Percentiles rank a stretch among this genome's conserved stretches.
phyloP scores from a whole-genome alignment of 1,140 invertebrate species.

The Megalopta genalis region DNA sequence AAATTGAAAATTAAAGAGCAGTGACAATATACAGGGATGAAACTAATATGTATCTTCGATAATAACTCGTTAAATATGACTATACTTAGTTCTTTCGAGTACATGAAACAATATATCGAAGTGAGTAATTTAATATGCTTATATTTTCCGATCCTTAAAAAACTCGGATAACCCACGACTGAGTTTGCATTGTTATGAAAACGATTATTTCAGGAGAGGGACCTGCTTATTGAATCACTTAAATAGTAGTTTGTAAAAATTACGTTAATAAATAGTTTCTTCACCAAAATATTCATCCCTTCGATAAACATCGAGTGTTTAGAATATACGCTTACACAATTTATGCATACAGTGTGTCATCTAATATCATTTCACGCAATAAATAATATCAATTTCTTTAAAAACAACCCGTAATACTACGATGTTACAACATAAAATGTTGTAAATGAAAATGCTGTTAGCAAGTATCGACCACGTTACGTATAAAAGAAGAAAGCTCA shows the following conservation, averaged over 20 bases:
- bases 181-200: slow-evolving; percentile 3
- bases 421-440: background rate
- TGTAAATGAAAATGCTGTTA: background rate
- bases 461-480: background rate
- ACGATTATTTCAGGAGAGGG: background rate
- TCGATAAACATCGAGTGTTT: background rate
- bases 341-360: background rate
- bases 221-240: background rate
- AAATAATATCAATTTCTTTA: slow-evolving; percentile 19
- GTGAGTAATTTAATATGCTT: background rate
- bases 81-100: background rate
- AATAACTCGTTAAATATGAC: background rate
- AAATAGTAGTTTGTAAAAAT: background rate
- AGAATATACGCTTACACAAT: background rate
- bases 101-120: slow-evolving; percentile 11
- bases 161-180: background rate
- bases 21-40: slow-evolving; percentile 27
- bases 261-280: slow-evolving; percentile 21
- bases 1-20: background rate
- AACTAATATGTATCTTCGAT: background rate
- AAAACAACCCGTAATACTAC: background rate
- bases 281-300: slow-evolving; percentile 3
- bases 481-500: background rate
- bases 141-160: background rate
- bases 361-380: background rate